Evolutionary conservation across 2,888 invertebrate genomes (phyloP).

Genomic region (Drosophila sordidula): DNA sequence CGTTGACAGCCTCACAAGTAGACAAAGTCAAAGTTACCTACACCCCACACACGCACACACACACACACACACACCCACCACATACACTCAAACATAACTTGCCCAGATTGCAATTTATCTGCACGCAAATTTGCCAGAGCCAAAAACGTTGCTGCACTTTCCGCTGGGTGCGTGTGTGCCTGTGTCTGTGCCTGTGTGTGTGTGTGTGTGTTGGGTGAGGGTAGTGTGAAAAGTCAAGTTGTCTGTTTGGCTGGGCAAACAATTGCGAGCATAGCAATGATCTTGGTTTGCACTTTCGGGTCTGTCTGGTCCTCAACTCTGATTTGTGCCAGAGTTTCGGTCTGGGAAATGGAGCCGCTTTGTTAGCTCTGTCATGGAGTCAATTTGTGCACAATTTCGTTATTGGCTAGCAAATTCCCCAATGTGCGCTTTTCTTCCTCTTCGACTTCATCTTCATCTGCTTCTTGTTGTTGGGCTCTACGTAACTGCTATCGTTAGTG

Average conservation of each 20-base stretch:
- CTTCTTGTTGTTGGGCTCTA: neutral
- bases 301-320: constrained; percentile 37
- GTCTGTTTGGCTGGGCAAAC: constrained; percentile 76
- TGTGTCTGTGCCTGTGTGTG: constrained; percentile 1
- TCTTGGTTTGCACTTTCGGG: constrained; percentile 74
- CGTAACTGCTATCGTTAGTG: constrained; percentile 46
- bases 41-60: neutral
- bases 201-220: constrained; percentile 2
- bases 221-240: constrained; percentile 76
- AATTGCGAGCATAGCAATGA: constrained; percentile 67
- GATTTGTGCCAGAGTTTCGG: constrained; percentile 45
- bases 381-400: constrained; percentile 68
- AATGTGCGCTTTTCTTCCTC: constrained; percentile 13
- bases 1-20: constrained; percentile 59
- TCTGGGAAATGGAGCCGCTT: constrained; percentile 14
- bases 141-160: constrained; percentile 21
- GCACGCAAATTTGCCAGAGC: constrained; percentile 68
- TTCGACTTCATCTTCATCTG: neutral
- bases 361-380: constrained; percentile 49
- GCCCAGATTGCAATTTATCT: constrained; percentile 76
- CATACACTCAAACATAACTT: constrained; percentile 33
- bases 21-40: constrained; percentile 30
- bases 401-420: constrained; percentile 48
- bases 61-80: neutral
- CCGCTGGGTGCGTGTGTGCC: constrained; percentile 5